A percentile compares a stretch with the other conserved stretches of the same genome.
Evolutionary conservation across 2,888 invertebrate genomes (phyloP).

Genomic region (Drosophila leonis): DNA sequence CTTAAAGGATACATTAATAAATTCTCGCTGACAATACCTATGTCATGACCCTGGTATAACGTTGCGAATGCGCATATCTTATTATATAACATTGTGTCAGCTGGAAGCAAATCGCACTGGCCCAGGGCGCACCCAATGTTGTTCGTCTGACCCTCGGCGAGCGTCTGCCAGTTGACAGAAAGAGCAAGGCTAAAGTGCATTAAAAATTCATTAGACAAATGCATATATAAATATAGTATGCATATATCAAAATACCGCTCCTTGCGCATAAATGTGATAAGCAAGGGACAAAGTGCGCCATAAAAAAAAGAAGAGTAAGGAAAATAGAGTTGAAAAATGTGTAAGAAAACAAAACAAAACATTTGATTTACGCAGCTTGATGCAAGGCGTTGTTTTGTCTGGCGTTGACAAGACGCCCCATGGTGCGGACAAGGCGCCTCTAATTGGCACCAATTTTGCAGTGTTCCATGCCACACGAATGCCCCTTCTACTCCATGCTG

Average conservation of each 20-base stretch:
- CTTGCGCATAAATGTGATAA: constrained; percentile 25
- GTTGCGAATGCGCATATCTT: constrained; percentile 41
- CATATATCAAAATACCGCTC: constrained; percentile 21
- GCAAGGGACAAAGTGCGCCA: constrained; percentile 17
- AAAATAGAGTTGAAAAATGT: constrained; percentile 19
- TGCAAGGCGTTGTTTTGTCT: constrained; percentile 38
- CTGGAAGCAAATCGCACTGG: constrained; percentile 23
- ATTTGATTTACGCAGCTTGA: constrained; percentile 69
- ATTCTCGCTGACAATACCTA: constrained; percentile 25
- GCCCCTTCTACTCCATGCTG: constrained; percentile 25
- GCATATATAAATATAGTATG: constrained; percentile 28
- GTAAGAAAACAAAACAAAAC: constrained; percentile 34
- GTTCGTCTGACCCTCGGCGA: constrained; percentile 36
- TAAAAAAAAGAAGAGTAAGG: constrained; percentile 5
- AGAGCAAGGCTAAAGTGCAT: constrained; percentile 71
- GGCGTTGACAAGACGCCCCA: constrained; percentile 54
- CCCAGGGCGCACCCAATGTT: constrained; percentile 37
- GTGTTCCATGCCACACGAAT: constrained; percentile 17
- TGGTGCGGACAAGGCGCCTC: constrained; percentile 60
- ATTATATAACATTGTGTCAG: constrained; percentile 21
- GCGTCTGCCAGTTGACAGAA: constrained; percentile 37
- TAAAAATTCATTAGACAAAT: constrained; percentile 73
- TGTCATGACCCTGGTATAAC: constrained; percentile 34
- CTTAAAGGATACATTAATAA: constrained; percentile 31
- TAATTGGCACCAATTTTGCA: constrained; percentile 70